These are phyloP conservation scores for Ictalurus punctatus DNA, from an alignment of 2,113 vertebrate species.

Conservation along the genomic window DNA sequence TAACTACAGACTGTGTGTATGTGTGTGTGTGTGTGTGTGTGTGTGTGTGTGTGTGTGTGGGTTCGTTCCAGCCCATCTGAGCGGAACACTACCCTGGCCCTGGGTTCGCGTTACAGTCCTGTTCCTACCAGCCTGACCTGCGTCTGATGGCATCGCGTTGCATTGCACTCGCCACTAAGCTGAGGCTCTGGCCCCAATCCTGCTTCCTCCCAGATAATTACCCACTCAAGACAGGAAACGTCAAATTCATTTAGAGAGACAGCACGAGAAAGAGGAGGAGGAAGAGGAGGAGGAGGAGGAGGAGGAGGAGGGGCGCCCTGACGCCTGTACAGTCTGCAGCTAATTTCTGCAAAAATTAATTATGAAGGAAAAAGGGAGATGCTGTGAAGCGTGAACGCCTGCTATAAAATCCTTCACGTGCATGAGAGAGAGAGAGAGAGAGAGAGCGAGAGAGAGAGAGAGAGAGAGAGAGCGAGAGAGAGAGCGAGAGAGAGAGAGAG, in stretches of 20 bases:
- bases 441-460: background rate
- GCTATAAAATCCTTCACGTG: background rate
- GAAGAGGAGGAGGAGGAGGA: background rate
- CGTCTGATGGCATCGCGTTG: constrained; percentile 27
- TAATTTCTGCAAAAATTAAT: constrained; percentile 51
- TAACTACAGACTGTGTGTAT: background rate
- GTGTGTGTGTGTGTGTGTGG: background rate
- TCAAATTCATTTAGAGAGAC: constrained; percentile 50
- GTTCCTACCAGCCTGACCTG: constrained; percentile 26
- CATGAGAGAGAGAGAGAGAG: background rate
- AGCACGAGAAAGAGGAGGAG: constrained; percentile 10
- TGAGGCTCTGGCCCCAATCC: constrained; percentile 49
- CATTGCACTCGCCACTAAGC: background rate
- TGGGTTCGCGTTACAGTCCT: constrained; percentile 39
- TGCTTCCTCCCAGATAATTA: constrained; percentile 55
- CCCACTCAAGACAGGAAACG: constrained; percentile 44
- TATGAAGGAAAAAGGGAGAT: constrained; percentile 36
- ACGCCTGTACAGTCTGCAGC: constrained; percentile 40
- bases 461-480: background rate
- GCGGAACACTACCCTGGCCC: constrained; percentile 36
- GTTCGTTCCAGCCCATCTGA: constrained; percentile 9
- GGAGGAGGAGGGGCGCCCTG: background rate
- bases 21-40: constrained; percentile 10
- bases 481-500: background rate
- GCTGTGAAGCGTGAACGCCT: constrained; percentile 24